A percentile compares a stretch with the other conserved stretches of the same genome.
These are phyloP conservation scores for Drosophila kepulauana DNA, from an alignment of 1,140 invertebrate genomes.

Conservation along the genomic window DNA sequence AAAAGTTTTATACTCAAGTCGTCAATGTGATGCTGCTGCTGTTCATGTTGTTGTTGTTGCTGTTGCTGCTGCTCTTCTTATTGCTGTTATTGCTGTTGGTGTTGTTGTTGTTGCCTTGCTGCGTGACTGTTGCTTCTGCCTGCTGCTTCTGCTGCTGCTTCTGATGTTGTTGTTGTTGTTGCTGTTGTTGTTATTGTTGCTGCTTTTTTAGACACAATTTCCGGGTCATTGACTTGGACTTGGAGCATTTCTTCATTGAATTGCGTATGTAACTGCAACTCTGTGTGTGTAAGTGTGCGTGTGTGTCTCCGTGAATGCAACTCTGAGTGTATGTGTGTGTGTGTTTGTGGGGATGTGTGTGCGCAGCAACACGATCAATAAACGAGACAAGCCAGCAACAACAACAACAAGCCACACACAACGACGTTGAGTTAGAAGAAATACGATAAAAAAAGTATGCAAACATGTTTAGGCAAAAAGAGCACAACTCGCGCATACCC, in stretches of 20 bases:
- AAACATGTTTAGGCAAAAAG: slow-evolving; percentile 1
- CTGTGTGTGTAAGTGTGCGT: slow-evolving; percentile 35
- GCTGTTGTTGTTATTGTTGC: slow-evolving; percentile 60
- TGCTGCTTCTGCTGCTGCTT: slow-evolving; percentile 61
- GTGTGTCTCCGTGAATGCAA: slow-evolving; percentile 53
- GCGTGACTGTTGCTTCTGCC: slow-evolving; percentile 48
- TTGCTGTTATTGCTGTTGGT: too few relatives aligned
- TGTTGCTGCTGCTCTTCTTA: not conserved
- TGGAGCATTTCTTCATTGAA: slow-evolving; percentile 83
- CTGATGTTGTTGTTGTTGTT: slow-evolving; percentile 23
- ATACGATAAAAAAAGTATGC: slow-evolving; percentile 73
- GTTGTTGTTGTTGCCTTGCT: slow-evolving; percentile 41
- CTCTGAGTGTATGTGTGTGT: slow-evolving; percentile 38
- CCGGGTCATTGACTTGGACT: slow-evolving; percentile 84
- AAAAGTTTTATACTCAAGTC: slow-evolving; percentile 74
- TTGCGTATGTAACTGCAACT: slow-evolving; percentile 78
- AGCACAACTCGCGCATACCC: slow-evolving; percentile 33
- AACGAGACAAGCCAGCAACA: slow-evolving; percentile 75
- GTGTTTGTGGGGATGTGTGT: slow-evolving; percentile 57
- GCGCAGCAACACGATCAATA: slow-evolving; percentile 79
- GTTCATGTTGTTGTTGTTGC: slow-evolving; percentile 38
- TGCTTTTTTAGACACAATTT: slow-evolving; percentile 84
- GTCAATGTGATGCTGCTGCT: slow-evolving; percentile 55
- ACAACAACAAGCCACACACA: slow-evolving; percentile 72
- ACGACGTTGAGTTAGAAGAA: slow-evolving; percentile 75